Evolutionary conservation across 2,113 vertebrate species (phyloP), one percentile per base, ranked within the genome.

Genomic region (Argyrosomus japonicus): DNA sequence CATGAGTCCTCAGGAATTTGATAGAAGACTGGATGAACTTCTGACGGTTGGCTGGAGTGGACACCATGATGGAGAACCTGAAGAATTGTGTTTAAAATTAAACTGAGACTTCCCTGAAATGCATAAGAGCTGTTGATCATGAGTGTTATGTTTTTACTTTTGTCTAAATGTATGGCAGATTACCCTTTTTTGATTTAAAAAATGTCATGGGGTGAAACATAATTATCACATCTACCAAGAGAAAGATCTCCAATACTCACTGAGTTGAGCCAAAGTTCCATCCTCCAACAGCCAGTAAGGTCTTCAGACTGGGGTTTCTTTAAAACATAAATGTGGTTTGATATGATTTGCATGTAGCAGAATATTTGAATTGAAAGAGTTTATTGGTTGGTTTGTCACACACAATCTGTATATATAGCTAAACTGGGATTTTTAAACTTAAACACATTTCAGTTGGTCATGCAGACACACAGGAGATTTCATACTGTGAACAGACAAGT

Each of bases 11-110:
- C 79, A 97, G 88, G 81, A 96, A 96, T 25, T 7, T 90, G 60
- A 95, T 96, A 4, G 94, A 75, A 7, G 96, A 96, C 74, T 96
- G 92, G 81, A 96, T 96, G 82, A 97, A 96, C 5, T 0, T 95
- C 75, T 96, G 94, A 45, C 93, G 93, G 81, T 94, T 95, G 25
- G 72, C 84, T 25, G 88, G 36, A 50, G 21, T 82, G 53, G 95
- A 93, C 36, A 96, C 95, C 94, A 92, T 95, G 63, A 89, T 91
- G 78, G 95, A 95, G 84, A 97, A 96, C 88, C 96, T 96, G 76
- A n/a, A 11, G 18, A 32, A 47, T 40, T 40, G 36, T 40, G 1
- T 7, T 40, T 9, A 8, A 40, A 40, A 40, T 40, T 40, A 40
- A 40, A 8, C 36, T 9, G 6, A 40, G 36, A 40, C 36, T 36